Evolutionary conservation across 1,140 invertebrate genomes (phyloP).

Genomic region (Brachionus koreanus): DNA sequence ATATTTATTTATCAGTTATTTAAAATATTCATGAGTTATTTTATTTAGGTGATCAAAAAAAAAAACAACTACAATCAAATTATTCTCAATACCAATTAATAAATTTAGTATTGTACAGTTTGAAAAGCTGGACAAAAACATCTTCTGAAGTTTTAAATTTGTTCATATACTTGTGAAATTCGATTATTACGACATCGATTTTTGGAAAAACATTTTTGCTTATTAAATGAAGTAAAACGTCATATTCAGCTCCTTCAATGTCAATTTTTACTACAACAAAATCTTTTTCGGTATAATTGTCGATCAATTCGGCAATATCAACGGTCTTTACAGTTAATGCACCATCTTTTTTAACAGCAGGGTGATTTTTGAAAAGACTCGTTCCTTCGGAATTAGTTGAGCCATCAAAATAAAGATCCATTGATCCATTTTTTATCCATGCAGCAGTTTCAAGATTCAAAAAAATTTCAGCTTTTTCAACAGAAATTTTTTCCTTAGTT

Average conservation of each 20-base stretch:
- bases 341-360: background rate
- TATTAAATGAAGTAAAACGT: background rate
- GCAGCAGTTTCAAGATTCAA: background rate
- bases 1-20: too few relatives aligned
- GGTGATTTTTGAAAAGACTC: background rate
- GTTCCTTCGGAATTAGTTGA: background rate
- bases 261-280: background rate
- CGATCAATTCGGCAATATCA: background rate
- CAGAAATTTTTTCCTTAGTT: background rate
- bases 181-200: background rate
- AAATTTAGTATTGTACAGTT: background rate
- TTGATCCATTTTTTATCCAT: background rate
- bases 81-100: background rate
- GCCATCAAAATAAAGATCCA: background rate
- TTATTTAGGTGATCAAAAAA: too few relatives aligned
- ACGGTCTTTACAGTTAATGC: background rate
- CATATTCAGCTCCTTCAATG: constrained; percentile 20
- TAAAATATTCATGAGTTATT: too few relatives aligned
- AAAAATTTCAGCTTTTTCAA: background rate
- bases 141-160: background rate
- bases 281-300: background rate
- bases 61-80: too few relatives aligned
- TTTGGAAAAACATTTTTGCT: background rate
- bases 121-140: background rate
- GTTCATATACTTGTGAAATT: background rate